Conservation (phyloP, 1,140 invertebrate genomes). For the Scylla paramamosain region DNA sequence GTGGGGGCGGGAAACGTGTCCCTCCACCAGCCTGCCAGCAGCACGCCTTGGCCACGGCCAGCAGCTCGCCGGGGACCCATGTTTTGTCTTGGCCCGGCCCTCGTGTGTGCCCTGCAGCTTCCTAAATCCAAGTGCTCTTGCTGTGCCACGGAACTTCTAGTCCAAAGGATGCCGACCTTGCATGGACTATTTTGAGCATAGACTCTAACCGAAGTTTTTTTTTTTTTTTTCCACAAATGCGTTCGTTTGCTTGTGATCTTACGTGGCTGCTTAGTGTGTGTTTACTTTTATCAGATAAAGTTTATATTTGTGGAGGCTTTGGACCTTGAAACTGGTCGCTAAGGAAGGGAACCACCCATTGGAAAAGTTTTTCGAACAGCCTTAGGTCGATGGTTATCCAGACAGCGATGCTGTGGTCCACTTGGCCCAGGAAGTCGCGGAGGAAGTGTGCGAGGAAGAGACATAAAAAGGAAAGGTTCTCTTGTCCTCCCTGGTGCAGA, state of each 20-base stretch:
- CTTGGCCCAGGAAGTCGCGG: neutral
- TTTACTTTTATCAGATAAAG: neutral
- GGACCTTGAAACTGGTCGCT: neutral
- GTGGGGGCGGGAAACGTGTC: no score
- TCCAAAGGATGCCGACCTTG: no score
- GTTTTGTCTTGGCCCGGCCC: neutral
- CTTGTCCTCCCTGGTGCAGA: neutral
- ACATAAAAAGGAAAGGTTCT: neutral
- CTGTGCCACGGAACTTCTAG: neutral
- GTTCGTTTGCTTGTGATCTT: neutral
- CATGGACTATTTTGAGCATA: no score
- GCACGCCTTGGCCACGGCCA: neutral
- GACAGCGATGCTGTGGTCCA: neutral
- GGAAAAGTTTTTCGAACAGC: neutral
- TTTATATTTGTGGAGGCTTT: neutral
- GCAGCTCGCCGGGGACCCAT: neutral
- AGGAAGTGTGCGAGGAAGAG: no score
- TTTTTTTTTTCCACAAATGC: neutral
- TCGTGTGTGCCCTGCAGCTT: neutral
- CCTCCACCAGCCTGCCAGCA: neutral
- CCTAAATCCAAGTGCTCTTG: neutral
- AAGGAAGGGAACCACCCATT: neutral
- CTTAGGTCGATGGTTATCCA: neutral
- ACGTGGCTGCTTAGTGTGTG: neutral
- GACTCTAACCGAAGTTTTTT: neutral